These are phyloP conservation scores for Capromys pilorides DNA, from an alignment of 2,797 vertebrate species.

Conservation along the genomic window DNA sequence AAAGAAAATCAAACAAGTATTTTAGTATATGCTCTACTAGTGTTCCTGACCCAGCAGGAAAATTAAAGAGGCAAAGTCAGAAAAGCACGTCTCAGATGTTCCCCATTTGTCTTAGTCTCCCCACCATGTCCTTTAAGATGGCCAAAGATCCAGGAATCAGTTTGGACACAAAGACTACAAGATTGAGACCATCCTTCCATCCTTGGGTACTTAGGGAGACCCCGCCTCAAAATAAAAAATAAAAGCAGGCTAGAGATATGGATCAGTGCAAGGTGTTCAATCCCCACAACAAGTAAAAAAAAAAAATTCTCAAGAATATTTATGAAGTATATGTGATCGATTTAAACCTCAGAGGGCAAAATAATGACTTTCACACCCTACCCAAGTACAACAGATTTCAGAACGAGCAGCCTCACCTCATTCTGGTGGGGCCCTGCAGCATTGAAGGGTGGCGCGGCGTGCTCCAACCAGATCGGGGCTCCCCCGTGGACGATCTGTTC, in stretches of 20 bases:
- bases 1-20: neutral
- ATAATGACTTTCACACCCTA: neutral
- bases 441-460: slow-evolving; percentile 93
- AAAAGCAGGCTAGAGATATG: neutral
- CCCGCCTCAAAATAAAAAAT: neutral
- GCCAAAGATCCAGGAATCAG: neutral
- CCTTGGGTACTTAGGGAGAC: neutral
- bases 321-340: neutral
- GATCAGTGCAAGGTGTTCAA: neutral
- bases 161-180: neutral
- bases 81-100: neutral
- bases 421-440: slow-evolving; percentile 92
- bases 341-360: neutral
- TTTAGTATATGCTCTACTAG: neutral
- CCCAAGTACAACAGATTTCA: neutral
- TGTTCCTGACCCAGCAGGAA: neutral
- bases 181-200: neutral
- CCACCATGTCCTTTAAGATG: neutral
- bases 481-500: slow-evolving; percentile 99
- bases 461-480: slow-evolving; percentile 97
- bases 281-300: too few species aligned
- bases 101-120: neutral
- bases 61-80: slow-evolving; percentile 2
- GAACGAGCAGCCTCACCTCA: slow-evolving; percentile 87
- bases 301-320: neutral